A percentile compares a stretch with the other conserved stretches of the same genome.
phyloP scores from a whole-genome alignment of 1,140 invertebrate species.

The Euschistus heros region DNA sequence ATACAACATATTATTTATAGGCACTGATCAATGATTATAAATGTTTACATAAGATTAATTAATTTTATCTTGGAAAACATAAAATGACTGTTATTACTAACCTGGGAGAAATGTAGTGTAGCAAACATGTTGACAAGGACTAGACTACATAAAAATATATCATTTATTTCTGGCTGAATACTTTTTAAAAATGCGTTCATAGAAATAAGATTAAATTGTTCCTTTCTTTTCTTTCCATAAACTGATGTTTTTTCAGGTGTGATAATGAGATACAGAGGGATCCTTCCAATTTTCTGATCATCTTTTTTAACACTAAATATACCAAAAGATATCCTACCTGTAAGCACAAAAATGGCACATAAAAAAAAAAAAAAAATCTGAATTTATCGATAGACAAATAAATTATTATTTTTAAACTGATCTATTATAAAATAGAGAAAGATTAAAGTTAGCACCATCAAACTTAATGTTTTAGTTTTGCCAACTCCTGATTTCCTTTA shows the following conservation, averaged over 20 bases:
- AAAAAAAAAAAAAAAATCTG: conserved; percentile 20
- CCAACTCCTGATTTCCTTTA: no score
- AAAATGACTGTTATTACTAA: conserved; percentile 24
- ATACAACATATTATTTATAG: no score
- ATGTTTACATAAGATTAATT: no score
- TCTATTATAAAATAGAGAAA: no score
- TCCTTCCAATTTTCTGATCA: conserved; percentile 30
- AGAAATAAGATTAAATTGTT: conserved; percentile 37
- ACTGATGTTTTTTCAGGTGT: conserved; percentile 37
- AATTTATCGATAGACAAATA: no score
- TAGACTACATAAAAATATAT: conserved; percentile 41
- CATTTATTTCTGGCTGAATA: conserved; percentile 43
- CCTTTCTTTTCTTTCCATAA: conserved; percentile 37
- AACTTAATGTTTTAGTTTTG: no score
- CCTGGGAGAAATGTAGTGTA: conserved; percentile 37
- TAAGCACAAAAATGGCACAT: no score
- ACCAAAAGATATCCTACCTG: conserved; percentile 39
- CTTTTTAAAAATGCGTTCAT: conserved; percentile 40
- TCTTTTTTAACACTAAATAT: conserved; percentile 34
- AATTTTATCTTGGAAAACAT: no score
- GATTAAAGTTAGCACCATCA: no score
- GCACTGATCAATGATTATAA: no score
- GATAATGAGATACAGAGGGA: conserved; percentile 33
- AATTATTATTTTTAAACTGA: no score
- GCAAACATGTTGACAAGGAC: conserved; percentile 38